Evolutionary conservation across 1,140 invertebrate species (phyloP), one percentile per base, ranked within the genome.

Genomic region (Drosophila gunungcola): DNA sequence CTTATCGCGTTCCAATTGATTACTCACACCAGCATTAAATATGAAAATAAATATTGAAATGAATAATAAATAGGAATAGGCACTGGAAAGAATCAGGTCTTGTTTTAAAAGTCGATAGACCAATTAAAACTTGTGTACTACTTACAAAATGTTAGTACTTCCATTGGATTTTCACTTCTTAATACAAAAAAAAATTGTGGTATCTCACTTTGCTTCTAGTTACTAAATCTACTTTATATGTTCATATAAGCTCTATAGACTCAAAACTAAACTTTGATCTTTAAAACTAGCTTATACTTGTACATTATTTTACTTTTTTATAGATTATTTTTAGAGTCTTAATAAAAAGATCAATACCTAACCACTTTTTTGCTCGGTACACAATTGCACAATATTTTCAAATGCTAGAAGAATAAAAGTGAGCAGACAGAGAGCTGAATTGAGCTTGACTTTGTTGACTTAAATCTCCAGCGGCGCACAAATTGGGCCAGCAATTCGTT

Each of bases 401-500:
- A 36, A 11, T 29, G 45, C 43, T 65, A 52, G 21, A 34, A 68
- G 49, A 52, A 32, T 52, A 38, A 41, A 16, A 48, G 42, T 27
- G 39, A 5, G 11, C 46, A 32, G 62, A 27, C 32, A 34, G 32
- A 12, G 45, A 41, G 36, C 27, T 32, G 64, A 69, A 56, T 70
- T 70, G 51, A 70, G 67, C 67, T 70, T 70, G 51, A 70, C 65
- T 70, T 57, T 73, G 69, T 73, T 62, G 56, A 48, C 68, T 72
- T 13, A 36, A 45, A 72, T 61, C 49, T 73, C 69, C 68, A 73
- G 69, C 68, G 57, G 70, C 68, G 56, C 67, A 77, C 64, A 81
- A 86, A 85, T 85, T 86, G 82, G 82, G 82, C 36, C 82, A 86
- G 67, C 74, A 76, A 53, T 80, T 73, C 67, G 61, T 68, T 68